Percentiles rank a stretch among this genome's conserved stretches.
Conservation (phyloP, 2,888 invertebrate genomes). For the Thereva nobilitata region DNA sequence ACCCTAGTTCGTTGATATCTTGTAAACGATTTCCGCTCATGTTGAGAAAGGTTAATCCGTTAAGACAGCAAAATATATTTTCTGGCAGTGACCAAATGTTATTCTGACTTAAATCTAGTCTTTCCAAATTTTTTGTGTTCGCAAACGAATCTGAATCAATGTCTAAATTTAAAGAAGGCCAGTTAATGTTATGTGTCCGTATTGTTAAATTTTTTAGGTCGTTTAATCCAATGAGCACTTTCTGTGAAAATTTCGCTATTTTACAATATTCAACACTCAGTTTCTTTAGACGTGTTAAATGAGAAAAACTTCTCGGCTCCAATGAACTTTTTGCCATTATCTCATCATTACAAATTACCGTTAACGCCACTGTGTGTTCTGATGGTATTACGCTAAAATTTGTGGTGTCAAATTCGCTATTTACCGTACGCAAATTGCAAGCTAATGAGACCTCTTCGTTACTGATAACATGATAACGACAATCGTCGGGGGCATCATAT, state of each 20-base stretch:
- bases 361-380: conserved; percentile 78
- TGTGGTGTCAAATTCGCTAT: conserved; percentile 85
- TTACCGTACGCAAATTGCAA: conserved; percentile 80
- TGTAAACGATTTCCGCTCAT: conserved; percentile 86
- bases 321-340: conserved; percentile 79
- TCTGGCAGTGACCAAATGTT: conserved; percentile 90
- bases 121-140: conserved; percentile 76
- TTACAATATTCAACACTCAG: conserved; percentile 85
- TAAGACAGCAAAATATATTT: conserved; percentile 80
- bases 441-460: conserved; percentile 75
- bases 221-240: conserved; percentile 76
- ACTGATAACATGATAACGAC: conserved; percentile 56
- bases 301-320: conserved; percentile 76
- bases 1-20: conserved; percentile 85
- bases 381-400: conserved; percentile 86
- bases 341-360: conserved; percentile 77
- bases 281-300: conserved; percentile 77
- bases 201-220: conserved; percentile 84
- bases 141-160: conserved; percentile 78
- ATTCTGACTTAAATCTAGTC: conserved; percentile 83
- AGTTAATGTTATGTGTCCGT: conserved; percentile 80
- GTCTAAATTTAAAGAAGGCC: conserved; percentile 83
- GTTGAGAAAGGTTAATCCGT: conserved; percentile 78
- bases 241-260: conserved; percentile 79
- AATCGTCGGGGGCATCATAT: conserved; percentile 86